A percentile compares a stretch with the other conserved stretches of the same genome.
Evolutionary conservation across 2,888 invertebrate species (phyloP).

Genomic region (Chrysina gloriosa): DNA sequence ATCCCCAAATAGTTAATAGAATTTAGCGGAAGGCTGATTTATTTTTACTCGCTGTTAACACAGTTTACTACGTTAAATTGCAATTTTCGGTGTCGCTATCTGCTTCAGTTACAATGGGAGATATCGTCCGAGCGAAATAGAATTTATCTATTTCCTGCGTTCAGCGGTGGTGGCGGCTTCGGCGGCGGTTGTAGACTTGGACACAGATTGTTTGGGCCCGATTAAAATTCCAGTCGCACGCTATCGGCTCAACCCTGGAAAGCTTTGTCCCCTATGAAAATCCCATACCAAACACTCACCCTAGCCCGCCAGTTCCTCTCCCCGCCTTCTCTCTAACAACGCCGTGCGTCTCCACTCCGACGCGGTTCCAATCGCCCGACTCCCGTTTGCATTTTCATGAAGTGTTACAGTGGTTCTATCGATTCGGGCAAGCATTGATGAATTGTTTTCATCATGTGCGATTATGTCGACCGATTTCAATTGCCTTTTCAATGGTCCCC

Average conservation of each 20-base stretch:
- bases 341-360: slow-evolving; percentile 29
- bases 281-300: slow-evolving; percentile 53
- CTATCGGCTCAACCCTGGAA: slow-evolving; percentile 54
- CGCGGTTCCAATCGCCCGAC: slow-evolving; percentile 47
- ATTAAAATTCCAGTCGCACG: slow-evolving; percentile 64
- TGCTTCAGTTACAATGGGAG: slow-evolving; percentile 12
- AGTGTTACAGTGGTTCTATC: slow-evolving; percentile 56
- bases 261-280: slow-evolving; percentile 46
- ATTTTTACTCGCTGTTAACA: slow-evolving; percentile 5
- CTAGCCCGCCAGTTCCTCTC: slow-evolving; percentile 40
- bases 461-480: slow-evolving; percentile 66
- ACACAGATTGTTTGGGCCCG: slow-evolving; percentile 65
- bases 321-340: slow-evolving; percentile 29
- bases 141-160: slow-evolving; percentile 63
- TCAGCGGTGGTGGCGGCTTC: slow-evolving; percentile 2
- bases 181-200: slow-evolving; percentile 47
- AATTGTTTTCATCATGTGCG: slow-evolving; percentile 67
- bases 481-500: slow-evolving; percentile 65
- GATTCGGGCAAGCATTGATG: slow-evolving; percentile 62
- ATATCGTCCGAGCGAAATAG: slow-evolving; percentile 54
- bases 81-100: slow-evolving; percentile 17
- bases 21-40: slow-evolving; percentile 5
- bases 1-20: background rate
- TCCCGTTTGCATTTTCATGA: slow-evolving; percentile 61
- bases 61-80: slow-evolving; percentile 11